phyloP scores from a whole-genome alignment of 2,113 vertebrate species.

The Orientallactaga bullata region DNA sequence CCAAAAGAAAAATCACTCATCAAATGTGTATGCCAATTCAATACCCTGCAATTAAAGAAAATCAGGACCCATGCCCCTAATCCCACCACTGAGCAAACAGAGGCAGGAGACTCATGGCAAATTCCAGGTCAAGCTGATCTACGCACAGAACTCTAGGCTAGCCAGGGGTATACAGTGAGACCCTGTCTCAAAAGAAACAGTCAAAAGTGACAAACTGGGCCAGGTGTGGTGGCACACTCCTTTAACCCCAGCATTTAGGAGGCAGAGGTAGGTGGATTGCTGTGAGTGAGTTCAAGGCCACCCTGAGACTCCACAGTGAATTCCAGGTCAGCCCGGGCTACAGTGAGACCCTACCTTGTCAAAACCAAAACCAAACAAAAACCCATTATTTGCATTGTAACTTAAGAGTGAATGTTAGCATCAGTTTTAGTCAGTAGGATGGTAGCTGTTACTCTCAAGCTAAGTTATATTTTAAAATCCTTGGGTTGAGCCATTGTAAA shows the following conservation, averaged over 20 bases:
- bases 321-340: too few species aligned
- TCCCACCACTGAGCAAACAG: background rate
- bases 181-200: background rate
- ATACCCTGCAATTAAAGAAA: background rate
- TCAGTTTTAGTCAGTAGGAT: background rate
- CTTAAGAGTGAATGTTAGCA: background rate
- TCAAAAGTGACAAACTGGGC: background rate
- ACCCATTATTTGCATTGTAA: background rate
- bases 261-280: too few species aligned
- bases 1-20: conserved; percentile 23
- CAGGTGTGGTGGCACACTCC: too few species aligned
- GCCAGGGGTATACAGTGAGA: background rate
- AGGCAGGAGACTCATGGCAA: background rate
- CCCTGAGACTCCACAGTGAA: too few species aligned
- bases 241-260: too few species aligned
- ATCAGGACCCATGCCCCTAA: background rate
- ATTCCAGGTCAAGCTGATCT: background rate
- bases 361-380: too few species aligned
- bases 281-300: too few species aligned
- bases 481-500: conserved; percentile 45
- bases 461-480: conserved; percentile 20
- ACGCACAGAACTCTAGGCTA: background rate
- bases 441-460: background rate
- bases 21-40: background rate
- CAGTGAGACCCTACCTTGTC: too few species aligned